Conservation (phyloP, 2,888 invertebrate species). For the Heliconius aoede region DNA sequence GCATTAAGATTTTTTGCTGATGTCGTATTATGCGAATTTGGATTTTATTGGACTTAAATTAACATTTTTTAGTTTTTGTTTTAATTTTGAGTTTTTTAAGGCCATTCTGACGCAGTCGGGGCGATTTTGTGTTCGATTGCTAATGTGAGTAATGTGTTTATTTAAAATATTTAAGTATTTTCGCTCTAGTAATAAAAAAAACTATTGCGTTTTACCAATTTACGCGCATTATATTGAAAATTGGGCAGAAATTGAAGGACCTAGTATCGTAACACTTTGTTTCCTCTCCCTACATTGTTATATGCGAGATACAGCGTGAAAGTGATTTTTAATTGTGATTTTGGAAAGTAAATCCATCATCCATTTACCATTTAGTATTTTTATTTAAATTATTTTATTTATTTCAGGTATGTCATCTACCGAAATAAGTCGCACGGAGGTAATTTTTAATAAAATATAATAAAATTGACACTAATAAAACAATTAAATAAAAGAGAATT, state of each 20-base stretch:
- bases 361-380: background rate
- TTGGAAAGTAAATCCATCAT: too few relatives aligned
- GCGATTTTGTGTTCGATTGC: too few relatives aligned
- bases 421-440: background rate
- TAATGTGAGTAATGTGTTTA: too few relatives aligned
- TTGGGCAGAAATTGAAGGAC: background rate
- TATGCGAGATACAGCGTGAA: too few relatives aligned
- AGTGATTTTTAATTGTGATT: too few relatives aligned
- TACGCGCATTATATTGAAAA: background rate
- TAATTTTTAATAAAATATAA: constrained; percentile 3
- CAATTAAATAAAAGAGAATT: background rate
- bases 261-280: too few relatives aligned
- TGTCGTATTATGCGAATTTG: background rate
- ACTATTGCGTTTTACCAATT: background rate
- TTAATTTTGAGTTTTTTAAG: background rate
- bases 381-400: constrained; percentile 45
- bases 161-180: background rate
- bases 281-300: too few relatives aligned
- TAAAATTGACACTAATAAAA: background rate
- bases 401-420: constrained; percentile 61
- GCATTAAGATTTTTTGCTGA: constrained; percentile 7
- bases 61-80: background rate
- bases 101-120: too few relatives aligned
- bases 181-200: background rate
- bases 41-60: background rate